A percentile compares a stretch with the other conserved stretches of the same genome.
Evolutionary conservation across 2,797 vertebrate genomes (phyloP).

Genomic region (Jordanella pulchra): DNA sequence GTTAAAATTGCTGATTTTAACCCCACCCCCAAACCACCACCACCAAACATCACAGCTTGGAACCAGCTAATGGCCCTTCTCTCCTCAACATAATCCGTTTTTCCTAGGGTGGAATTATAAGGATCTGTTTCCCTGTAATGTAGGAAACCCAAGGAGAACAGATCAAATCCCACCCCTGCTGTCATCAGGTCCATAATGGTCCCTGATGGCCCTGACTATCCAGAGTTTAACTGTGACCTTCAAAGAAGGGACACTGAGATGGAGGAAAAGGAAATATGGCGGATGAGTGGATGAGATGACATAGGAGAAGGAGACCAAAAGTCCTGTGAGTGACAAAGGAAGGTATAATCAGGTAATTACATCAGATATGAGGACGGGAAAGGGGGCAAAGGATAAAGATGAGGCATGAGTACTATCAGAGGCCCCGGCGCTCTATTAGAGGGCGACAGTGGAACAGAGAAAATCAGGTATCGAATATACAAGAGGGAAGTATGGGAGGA

Average conservation of each 20-base stretch:
- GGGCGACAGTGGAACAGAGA: conserved; percentile 46
- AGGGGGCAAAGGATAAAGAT: conserved; percentile 35
- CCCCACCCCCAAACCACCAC: no score
- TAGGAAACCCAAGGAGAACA: conserved; percentile 83
- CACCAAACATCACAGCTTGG: conserved; percentile 51
- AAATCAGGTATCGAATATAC: conserved; percentile 65
- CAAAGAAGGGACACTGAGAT: conserved; percentile 75
- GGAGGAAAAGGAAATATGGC: conserved; percentile 54
- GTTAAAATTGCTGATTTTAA: conserved; percentile 33
- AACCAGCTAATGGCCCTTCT: conserved; percentile 80
- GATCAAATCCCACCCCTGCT: conserved; percentile 77
- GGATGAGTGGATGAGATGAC: conserved; percentile 39
- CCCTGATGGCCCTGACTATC: conserved; percentile 78
- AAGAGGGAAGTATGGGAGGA: conserved; percentile 46
- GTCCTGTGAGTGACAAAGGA: conserved; percentile 52
- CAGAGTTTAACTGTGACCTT: conserved; percentile 84
- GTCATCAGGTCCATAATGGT: conserved; percentile 87
- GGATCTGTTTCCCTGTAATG: conserved; percentile 86
- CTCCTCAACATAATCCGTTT: conserved; percentile 81
- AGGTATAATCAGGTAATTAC: conserved; percentile 70
- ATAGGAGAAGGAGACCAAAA: conserved; percentile 28
- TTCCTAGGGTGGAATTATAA: conserved; percentile 78
- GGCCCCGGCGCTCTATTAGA: conserved; percentile 46
- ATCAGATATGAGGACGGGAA: conserved; percentile 66
- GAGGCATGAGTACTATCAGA: conserved; percentile 55